These are phyloP conservation scores for Rambutsinella grinnellia DNA, from an alignment of 2,888 invertebrate genomes.

Conservation along the genomic window DNA sequence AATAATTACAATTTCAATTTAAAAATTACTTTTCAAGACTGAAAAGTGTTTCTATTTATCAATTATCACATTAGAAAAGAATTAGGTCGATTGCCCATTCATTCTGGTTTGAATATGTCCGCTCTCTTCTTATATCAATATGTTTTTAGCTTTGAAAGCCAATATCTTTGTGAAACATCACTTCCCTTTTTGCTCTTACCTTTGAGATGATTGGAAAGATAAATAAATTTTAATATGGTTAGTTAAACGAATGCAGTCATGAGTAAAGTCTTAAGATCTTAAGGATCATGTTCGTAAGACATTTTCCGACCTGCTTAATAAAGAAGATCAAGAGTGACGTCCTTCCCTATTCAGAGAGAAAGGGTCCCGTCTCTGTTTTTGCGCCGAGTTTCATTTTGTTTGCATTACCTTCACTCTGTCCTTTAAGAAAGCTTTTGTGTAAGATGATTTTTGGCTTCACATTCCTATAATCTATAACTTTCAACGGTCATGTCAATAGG, in stretches of 20 bases:
- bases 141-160: background rate
- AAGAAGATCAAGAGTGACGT: slow-evolving; percentile 49
- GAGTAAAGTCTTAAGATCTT: slow-evolving; percentile 54
- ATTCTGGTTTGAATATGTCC: too few species aligned
- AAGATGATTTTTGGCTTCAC: background rate
- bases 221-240: slow-evolving; percentile 49
- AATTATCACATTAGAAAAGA: too few species aligned
- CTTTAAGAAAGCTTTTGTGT: background rate
- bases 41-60: too few species aligned
- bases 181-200: background rate
- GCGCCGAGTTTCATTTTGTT: slow-evolving; percentile 44
- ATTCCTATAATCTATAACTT: background rate
- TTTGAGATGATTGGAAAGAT: slow-evolving; percentile 23
- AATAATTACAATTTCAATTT: too few species aligned
- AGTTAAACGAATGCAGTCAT: slow-evolving; percentile 49
- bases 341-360: slow-evolving; percentile 23
- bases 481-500: background rate
- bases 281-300: slow-evolving; percentile 24
- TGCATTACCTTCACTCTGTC: slow-evolving; percentile 4
- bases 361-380: slow-evolving; percentile 25
- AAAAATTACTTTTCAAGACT: too few species aligned
- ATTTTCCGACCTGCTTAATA: slow-evolving; percentile 46
- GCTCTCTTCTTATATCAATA: too few species aligned
- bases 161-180: background rate
- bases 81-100: too few species aligned